Conservation (phyloP, 2,113 vertebrate species). For the Alouatta palliata region DNA sequence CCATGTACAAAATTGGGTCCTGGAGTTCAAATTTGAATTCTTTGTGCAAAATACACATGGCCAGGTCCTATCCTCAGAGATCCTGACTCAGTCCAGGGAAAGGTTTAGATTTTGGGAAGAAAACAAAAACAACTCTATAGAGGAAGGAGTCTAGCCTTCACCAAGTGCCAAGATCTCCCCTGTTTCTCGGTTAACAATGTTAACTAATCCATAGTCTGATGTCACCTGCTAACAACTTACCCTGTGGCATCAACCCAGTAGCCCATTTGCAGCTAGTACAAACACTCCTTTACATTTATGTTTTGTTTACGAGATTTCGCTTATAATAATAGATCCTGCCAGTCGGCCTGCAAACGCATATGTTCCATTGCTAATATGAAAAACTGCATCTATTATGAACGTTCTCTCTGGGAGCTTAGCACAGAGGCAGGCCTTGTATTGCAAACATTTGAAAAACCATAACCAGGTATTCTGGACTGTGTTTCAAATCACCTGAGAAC, state of each 20-base stretch:
- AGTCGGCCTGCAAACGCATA: background rate
- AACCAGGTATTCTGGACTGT: background rate
- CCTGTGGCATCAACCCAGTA: background rate
- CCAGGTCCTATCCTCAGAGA: background rate
- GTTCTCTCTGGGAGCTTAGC: accelerated
- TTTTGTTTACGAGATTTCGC: background rate
- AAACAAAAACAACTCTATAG: no score
- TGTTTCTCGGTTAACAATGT: accelerated
- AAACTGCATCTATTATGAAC: background rate
- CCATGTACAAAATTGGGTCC: background rate
- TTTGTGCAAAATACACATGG: background rate
- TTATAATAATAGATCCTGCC: background rate
- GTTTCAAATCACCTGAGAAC: background rate
- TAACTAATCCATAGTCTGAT: accelerated
- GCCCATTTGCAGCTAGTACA: accelerated
- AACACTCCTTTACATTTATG: background rate
- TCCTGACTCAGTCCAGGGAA: background rate
- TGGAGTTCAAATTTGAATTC: background rate
- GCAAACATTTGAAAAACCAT: background rate
- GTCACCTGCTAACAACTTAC: accelerated
- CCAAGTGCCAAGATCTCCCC: no score
- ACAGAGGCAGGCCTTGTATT: accelerated
- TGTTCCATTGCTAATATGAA: accelerated
- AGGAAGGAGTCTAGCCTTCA: background rate
- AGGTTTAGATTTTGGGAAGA: background rate